Conservation (phyloP, 2,113 vertebrate genomes). For the Electrona antarctica region DNA sequence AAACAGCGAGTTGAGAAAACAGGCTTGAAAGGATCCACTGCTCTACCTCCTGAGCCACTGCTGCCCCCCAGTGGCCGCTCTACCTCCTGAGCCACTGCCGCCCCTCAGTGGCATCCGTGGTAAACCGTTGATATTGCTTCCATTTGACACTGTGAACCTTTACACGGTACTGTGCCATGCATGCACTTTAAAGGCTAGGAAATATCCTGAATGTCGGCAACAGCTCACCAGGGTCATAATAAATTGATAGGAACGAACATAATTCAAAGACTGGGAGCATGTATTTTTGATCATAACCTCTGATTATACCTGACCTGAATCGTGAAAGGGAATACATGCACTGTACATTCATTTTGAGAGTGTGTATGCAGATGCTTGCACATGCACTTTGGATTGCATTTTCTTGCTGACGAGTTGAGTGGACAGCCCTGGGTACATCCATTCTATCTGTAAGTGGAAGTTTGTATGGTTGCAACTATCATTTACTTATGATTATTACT, state of each 20-base stretch:
- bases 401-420: too few species aligned
- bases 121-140: background rate
- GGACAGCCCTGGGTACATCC: too few species aligned
- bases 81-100: too few species aligned
- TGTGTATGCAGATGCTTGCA: background rate
- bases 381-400: too few species aligned
- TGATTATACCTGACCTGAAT: constrained; percentile 21
- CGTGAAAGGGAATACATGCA: background rate
- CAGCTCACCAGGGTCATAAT: background rate
- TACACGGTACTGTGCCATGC: background rate
- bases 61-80: too few species aligned
- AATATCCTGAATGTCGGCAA: background rate
- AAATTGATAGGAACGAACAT: background rate
- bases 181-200: background rate
- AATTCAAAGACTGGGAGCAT: background rate
- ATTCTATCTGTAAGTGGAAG: too few species aligned
- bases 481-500: too few species aligned
- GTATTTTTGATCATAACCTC: constrained; percentile 1
- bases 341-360: background rate
- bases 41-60: too few species aligned
- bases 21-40: too few species aligned
- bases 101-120: background rate
- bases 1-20: too few species aligned
- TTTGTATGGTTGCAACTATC: too few species aligned
- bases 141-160: background rate